Evolutionary conservation across 1,140 invertebrate species (phyloP).

Genomic region (Ostrea edulis): DNA sequence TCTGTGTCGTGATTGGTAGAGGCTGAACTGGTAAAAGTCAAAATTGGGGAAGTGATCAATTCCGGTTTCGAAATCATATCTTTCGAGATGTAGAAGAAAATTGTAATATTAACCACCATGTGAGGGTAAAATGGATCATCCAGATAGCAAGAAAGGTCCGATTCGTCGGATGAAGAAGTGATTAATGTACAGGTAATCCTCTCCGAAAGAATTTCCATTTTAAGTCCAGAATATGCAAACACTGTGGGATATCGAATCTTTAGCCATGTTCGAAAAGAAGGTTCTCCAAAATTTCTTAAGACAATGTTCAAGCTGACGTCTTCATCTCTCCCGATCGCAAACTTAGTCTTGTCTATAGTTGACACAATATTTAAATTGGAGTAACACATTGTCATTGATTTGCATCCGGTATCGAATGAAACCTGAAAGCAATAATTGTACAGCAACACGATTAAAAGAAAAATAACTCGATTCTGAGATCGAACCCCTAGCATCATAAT

Average conservation of each 20-base stretch:
- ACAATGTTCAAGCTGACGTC: background rate
- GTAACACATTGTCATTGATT: background rate
- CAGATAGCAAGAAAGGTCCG: background rate
- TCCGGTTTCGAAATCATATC: background rate
- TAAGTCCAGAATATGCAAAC: background rate
- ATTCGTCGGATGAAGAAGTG: background rate
- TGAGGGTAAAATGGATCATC: background rate
- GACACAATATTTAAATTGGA: background rate
- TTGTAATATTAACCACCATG: background rate
- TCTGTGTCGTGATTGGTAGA: conserved; percentile 24
- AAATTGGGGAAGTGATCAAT: background rate
- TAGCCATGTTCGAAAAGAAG: background rate
- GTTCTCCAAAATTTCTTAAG: background rate
- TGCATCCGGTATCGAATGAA: conserved; percentile 10
- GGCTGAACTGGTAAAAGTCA: background rate
- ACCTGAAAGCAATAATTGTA: background rate
- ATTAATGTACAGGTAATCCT: background rate
- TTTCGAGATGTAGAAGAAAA: background rate
- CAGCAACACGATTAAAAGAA: too few species aligned
- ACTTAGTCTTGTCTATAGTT: background rate
- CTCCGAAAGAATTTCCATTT: background rate
- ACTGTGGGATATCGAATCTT: background rate
- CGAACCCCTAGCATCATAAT: too few species aligned
- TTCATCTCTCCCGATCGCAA: background rate
- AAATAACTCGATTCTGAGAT: too few species aligned